These are phyloP conservation scores for Catharus bicknelli DNA, from an alignment of 2,113 vertebrate genomes.

Conservation along the genomic window DNA sequence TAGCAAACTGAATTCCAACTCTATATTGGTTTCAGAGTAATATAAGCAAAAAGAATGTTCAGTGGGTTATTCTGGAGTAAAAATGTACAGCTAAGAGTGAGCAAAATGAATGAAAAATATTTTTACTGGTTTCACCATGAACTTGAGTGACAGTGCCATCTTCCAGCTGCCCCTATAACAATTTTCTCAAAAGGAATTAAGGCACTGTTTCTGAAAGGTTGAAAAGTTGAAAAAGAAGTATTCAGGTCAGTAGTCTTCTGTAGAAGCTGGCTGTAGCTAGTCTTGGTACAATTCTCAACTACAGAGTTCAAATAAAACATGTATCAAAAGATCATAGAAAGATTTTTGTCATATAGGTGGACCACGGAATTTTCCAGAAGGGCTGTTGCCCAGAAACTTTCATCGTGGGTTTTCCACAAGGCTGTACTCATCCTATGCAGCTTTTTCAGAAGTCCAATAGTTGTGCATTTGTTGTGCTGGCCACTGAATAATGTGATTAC, in stretches of 20 bases:
- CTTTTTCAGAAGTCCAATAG: neutral
- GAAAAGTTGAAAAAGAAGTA: neutral
- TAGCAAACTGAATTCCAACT: neutral
- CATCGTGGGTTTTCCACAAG: neutral
- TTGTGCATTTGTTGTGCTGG: neutral
- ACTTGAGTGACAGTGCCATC: neutral
- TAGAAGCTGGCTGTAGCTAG: neutral
- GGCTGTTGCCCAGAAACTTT: neutral
- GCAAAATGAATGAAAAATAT: neutral
- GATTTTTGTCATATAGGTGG: neutral
- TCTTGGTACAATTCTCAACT: neutral
- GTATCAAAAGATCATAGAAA: neutral
- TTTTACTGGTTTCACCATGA: neutral
- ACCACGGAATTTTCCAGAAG: neutral
- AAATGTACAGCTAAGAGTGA: neutral
- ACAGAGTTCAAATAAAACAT: neutral
- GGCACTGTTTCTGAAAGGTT: neutral
- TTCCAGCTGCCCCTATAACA: neutral
- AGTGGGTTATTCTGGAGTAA: neutral
- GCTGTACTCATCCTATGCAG: neutral
- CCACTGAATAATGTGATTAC: neutral
- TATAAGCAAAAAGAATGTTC: neutral
- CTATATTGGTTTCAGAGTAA: neutral
- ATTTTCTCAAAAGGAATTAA: neutral
- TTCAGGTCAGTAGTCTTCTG: neutral